Evolutionary conservation across 2,888 invertebrate genomes (phyloP).

Genomic region (Copidosoma aretas): DNA sequence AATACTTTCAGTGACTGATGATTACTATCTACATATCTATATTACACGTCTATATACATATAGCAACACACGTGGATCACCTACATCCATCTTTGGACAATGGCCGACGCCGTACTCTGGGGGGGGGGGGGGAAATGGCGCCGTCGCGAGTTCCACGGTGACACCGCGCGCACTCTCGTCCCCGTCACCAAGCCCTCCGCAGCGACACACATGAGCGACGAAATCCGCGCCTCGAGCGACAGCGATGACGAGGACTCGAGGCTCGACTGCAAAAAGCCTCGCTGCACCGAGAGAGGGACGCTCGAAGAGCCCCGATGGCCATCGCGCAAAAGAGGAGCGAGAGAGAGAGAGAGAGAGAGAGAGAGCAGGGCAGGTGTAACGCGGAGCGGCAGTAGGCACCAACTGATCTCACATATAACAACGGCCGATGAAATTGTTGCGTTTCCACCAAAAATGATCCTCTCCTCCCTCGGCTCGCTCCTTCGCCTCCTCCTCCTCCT

Average conservation of each 20-base stretch:
- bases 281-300: background rate
- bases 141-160: no score
- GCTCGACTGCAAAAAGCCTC: background rate
- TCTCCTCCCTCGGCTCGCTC: constrained; percentile 45
- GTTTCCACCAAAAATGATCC: constrained; percentile 62
- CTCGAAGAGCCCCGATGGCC: background rate
- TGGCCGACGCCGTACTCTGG: no score
- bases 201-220: no score
- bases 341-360: background rate
- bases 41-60: no score
- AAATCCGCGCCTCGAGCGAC: background rate
- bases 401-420: constrained; percentile 61
- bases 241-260: background rate
- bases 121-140: no score
- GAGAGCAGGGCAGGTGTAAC: constrained; percentile 58
- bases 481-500: constrained; percentile 35
- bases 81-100: no score
- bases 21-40: no score
- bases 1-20: no score
- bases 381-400: constrained; percentile 60
- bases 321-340: background rate
- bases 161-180: no score
- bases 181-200: no score
- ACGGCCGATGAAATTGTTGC: constrained; percentile 62
- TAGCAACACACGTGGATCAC: no score